Conservation (phyloP, 2,113 vertebrate species). For the Bufo bufo region DNA sequence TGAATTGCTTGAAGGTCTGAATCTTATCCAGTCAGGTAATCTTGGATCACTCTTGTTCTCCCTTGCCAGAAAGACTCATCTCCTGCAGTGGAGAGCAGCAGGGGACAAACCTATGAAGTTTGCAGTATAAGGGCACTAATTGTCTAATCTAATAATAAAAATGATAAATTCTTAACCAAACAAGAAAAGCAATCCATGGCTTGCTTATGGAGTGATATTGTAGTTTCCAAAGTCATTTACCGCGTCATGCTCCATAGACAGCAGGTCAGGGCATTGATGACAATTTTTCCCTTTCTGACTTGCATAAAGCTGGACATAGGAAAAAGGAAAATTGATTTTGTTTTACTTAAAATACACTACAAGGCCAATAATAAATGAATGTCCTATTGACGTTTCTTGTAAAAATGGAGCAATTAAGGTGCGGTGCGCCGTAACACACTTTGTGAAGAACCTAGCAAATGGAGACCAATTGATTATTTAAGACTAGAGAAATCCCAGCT, state of each 20-base stretch:
- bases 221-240: constrained; percentile 22
- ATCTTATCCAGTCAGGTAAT: not conserved
- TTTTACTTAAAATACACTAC: constrained; percentile 45
- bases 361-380: constrained; percentile 27
- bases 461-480: constrained; percentile 38
- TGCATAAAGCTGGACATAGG: constrained; percentile 9
- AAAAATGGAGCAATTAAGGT: constrained; percentile 39
- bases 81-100: not conserved
- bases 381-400: constrained; percentile 50
- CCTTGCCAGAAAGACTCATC: not conserved
- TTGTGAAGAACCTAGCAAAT: constrained; percentile 9
- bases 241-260: not conserved
- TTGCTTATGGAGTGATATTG: constrained; percentile 5
- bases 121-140: not conserved
- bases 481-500: constrained; percentile 6
- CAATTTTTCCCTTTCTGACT: constrained; percentile 30
- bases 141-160: not conserved
- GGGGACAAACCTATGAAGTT: not conserved
- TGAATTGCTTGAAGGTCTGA: not conserved
- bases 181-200: not conserved
- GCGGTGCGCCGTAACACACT: not conserved
- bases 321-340: constrained; percentile 48
- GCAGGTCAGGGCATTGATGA: constrained; percentile 1
- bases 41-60: not conserved
- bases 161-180: not conserved